Percentiles rank a stretch among this genome's conserved stretches.
phyloP scores from a whole-genome alignment of 2,113 vertebrate species.

The Tragelaphus imberbis region DNA sequence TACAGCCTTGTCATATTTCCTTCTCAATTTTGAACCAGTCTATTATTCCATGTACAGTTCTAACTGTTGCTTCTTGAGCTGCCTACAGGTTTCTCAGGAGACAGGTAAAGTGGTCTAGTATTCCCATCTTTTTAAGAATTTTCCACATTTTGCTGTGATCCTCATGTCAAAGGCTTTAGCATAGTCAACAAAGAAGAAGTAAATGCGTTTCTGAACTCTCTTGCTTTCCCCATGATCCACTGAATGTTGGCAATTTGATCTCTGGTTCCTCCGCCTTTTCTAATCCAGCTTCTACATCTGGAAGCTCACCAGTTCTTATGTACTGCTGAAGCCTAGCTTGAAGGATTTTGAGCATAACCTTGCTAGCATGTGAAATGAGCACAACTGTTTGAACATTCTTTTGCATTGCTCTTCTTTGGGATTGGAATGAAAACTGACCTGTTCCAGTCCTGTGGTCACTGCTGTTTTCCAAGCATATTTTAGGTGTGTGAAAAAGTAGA shows the following conservation, averaged over 20 bases:
- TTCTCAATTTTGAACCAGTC: neutral
- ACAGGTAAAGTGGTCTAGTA: neutral
- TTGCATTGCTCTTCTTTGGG: neutral
- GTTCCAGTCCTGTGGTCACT: neutral
- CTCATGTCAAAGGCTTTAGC: neutral
- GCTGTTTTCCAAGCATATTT: neutral
- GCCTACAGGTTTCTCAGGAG: neutral
- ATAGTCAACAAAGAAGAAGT: neutral
- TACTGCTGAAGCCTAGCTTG: neutral
- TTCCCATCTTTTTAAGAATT: neutral
- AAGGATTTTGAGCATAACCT: neutral
- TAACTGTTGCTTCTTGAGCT: neutral
- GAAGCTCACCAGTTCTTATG: neutral
- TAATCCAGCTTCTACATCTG: neutral
- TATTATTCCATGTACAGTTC: neutral
- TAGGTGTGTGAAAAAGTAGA: neutral
- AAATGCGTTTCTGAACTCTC: neutral
- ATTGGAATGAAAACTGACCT: neutral
- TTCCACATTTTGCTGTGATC: neutral
- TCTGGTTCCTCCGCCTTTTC: neutral
- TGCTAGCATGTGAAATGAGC: neutral
- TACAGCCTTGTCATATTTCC: neutral
- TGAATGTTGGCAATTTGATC: neutral
- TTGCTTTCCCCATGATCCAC: neutral
- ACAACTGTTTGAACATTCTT: neutral